Evolutionary conservation across 37 sponge, comb jelly and placozoan species (phyloP).

Genomic region (Hormiphora californensis): DNA sequence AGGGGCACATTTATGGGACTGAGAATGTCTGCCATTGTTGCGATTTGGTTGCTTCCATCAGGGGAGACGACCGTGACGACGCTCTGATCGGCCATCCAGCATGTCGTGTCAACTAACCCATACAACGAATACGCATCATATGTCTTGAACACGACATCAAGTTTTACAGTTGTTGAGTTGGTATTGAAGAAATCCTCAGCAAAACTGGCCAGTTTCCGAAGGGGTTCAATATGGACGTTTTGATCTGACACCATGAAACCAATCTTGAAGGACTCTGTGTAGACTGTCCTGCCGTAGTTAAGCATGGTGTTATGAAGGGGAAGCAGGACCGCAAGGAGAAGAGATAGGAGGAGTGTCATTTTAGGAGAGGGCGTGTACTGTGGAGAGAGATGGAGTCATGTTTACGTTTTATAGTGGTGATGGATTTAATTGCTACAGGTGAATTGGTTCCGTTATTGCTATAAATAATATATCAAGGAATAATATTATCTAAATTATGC

Average conservation of each 20-base stretch:
- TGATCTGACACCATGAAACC: neutral
- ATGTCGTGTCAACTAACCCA: neutral
- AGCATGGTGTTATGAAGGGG: no score
- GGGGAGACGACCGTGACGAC: neutral
- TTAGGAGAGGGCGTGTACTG: no score
- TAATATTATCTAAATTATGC: no score
- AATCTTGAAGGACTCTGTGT: neutral
- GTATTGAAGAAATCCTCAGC: neutral
- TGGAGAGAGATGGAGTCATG: no score
- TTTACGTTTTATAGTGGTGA: no score
- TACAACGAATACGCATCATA: neutral
- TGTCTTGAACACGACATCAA: neutral
- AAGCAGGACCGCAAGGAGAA: no score
- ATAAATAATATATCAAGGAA: no score
- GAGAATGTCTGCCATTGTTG: neutral
- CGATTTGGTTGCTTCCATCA: neutral
- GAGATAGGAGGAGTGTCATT: no score
- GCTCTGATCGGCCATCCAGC: neutral
- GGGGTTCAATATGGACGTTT: neutral
- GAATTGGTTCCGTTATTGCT: no score
- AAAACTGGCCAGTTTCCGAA: neutral
- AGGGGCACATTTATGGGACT: neutral
- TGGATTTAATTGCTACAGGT: no score
- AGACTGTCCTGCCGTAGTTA: no score
- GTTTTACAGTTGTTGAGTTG: neutral